Evolutionary conservation across 2,888 invertebrate species (phyloP), one percentile per base, ranked within the genome.

Genomic region (Watsonalla binaria): DNA sequence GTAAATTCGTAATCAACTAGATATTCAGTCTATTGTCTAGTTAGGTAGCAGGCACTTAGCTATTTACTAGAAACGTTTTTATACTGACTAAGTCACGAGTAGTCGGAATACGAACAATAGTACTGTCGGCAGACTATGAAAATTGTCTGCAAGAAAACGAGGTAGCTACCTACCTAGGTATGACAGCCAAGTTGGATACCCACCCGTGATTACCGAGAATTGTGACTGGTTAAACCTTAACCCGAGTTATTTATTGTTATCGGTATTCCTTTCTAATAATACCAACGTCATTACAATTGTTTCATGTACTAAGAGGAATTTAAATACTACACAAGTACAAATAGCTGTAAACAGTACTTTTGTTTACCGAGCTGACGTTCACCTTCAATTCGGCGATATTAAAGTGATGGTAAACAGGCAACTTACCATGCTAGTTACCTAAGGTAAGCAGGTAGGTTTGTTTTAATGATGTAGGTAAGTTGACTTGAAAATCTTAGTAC

Each of bases 231-330:
- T 52, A 56, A 57, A 54, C 59, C 48, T 51, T 50, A 59, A 51
- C 42, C 11, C 11, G 7, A 11, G 9, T 42, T 42, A 11, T 46
- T 52, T 45, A 55, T 59, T 65, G 59, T 72, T 63, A 61, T 63
- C 66, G 24, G 62, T 70, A 74, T 71, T 72, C 68, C 65, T 68
- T 71, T 76, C 70, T 68, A 62, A 54, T 56, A 58, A 53, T 11
- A 11, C 11, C 42, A 37, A 6, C 62, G 64, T 63, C 59, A 58
- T 56, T 52, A 24, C 59, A 56, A 66, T 74, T 68, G 65, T 68
- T 60, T 54, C 56, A 42, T 42, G 11, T 42, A 42, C 9, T 2
- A 24, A 24, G 24, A 24, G 24, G 24, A 24, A 24, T 24, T 24
- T 24, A 24, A 24, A 24, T 4, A 24, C 24, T 24, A 24, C 24